These are phyloP conservation scores for Pseudococcus longispinus DNA, from an alignment of 2,888 invertebrate genomes.

Conservation along the genomic window DNA sequence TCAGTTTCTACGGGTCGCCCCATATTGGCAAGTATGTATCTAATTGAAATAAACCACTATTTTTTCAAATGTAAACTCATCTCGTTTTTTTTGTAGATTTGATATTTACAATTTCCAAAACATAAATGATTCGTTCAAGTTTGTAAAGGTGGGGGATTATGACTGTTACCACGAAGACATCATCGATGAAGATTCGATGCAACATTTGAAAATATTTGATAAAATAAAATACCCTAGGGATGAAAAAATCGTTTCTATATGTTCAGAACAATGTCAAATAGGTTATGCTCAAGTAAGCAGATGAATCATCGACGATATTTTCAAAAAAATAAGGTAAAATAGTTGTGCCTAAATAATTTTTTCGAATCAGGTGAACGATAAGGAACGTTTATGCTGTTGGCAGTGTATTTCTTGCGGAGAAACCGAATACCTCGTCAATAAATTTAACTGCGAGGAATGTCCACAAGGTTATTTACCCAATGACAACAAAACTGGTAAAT, in stretches of 20 bases:
- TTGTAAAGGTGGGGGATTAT: not conserved
- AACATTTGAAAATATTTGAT: not conserved
- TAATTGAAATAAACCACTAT: not conserved
- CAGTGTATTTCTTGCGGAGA: slow-evolving; percentile 74
- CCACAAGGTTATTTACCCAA: slow-evolving; percentile 72
- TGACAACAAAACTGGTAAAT: slow-evolving; percentile 67
- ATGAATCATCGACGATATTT: not conserved
- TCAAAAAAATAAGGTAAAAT: not conserved
- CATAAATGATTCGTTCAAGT: not conserved
- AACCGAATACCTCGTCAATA: slow-evolving; percentile 67
- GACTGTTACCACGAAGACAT: not conserved
- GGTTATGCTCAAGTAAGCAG: not conserved
- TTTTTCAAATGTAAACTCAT: not conserved
- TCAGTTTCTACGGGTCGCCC: slow-evolving; percentile 78
- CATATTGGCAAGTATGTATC: slow-evolving; percentile 71
- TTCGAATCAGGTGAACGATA: slow-evolving; percentile 61
- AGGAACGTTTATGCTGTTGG: slow-evolving; percentile 77
- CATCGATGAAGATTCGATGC: not conserved
- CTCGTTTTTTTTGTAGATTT: not conserved
- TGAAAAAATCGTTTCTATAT: not conserved
- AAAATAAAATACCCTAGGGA: not conserved
- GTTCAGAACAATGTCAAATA: not conserved
- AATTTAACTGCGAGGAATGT: slow-evolving; percentile 70
- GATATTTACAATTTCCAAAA: slow-evolving; percentile 24
- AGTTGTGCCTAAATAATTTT: not conserved